phyloP scores from a whole-genome alignment of 2,113 vertebrate genomes.

The Nymphicus hollandicus region DNA sequence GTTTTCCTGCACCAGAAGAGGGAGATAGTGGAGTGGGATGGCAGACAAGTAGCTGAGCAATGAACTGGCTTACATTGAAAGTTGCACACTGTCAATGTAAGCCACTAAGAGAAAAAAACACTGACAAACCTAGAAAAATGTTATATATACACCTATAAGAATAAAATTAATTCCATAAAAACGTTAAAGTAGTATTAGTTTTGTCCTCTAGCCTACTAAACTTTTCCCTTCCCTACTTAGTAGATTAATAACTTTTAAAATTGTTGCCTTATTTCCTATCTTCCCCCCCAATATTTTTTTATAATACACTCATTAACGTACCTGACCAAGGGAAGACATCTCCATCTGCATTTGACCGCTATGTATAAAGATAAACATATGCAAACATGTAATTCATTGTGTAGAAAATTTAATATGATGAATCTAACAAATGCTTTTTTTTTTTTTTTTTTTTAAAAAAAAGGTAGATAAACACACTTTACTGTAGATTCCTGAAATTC shows the following conservation, averaged over 20 bases:
- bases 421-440: background rate
- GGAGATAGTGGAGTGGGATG: background rate
- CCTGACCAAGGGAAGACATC: conserved; percentile 77
- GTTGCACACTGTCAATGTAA: fast-evolving
- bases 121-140: background rate
- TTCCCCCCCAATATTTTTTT: background rate
- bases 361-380: conserved; percentile 1
- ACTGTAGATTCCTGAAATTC: conserved; percentile 60
- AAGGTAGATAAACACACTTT: conserved; percentile 61
- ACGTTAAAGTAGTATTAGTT: background rate
- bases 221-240: background rate
- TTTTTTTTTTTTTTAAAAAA: too few relatives aligned
- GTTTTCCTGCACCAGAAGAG: background rate
- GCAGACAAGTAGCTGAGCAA: background rate
- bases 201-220: background rate
- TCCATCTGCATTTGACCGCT: conserved; percentile 84
- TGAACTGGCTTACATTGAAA: background rate
- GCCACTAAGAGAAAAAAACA: background rate
- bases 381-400: background rate
- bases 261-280: background rate
- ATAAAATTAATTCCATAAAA: background rate
- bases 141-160: background rate
- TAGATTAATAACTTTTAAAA: background rate
- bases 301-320: conserved; percentile 46
- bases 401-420: background rate